Conservation (phyloP, 2,797 vertebrate genomes). For the Hemibagrus guttatus region DNA sequence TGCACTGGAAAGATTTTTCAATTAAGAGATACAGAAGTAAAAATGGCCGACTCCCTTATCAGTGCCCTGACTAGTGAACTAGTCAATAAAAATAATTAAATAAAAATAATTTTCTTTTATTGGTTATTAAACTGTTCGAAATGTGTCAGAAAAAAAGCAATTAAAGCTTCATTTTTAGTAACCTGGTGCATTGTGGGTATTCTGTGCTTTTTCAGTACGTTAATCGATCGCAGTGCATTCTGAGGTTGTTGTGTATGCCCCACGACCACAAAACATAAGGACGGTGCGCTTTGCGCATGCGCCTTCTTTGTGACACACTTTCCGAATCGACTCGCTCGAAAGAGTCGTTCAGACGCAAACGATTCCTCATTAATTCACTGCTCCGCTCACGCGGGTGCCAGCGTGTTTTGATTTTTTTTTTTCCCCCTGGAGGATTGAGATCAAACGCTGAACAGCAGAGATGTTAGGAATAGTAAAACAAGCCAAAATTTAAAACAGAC, state of each 20-base stretch:
- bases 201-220: background rate
- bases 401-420: background rate
- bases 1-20: too few relatives aligned
- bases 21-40: too few relatives aligned
- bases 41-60: too few relatives aligned
- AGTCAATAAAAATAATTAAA: too few relatives aligned
- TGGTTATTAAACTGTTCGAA: background rate
- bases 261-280: too few relatives aligned
- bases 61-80: too few relatives aligned
- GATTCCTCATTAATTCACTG: background rate
- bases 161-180: background rate
- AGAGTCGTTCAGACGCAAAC: slow-evolving; percentile 2
- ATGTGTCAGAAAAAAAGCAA: background rate
- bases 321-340: background rate
- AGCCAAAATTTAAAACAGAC: background rate
- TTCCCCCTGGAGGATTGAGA: background rate
- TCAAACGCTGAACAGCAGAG: background rate
- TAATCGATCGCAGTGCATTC: background rate
- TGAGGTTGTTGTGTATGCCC: background rate
- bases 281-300: slow-evolving; percentile 1
- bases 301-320: background rate
- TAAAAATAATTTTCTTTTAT: too few relatives aligned
- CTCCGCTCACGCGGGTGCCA: background rate
- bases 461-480: background rate
- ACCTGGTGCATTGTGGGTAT: background rate